Percentiles rank a stretch among this genome's conserved stretches.
These are phyloP conservation scores for Rhinogobio ventralis DNA, from an alignment of 2,797 vertebrate genomes.

Conservation along the genomic window DNA sequence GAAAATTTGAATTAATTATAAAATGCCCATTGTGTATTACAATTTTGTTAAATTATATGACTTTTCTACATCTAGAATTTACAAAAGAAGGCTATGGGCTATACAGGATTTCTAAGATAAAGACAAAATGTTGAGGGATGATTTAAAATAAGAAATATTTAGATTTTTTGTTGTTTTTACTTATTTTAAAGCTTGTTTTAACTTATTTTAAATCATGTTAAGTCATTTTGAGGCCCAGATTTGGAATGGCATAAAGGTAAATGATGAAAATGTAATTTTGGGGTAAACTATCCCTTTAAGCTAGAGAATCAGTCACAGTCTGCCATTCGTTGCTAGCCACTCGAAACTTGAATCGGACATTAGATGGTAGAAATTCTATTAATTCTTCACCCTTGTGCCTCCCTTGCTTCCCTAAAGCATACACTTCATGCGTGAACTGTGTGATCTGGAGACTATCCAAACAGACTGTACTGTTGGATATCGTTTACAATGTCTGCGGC, in stretches of 20 bases:
- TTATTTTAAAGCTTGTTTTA: too few species aligned
- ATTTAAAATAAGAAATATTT: neutral
- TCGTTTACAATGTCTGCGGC: constrained; percentile 70
- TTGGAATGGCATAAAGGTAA: neutral
- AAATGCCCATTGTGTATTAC: neutral
- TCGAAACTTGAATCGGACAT: constrained; percentile 58
- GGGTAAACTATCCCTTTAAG: constrained; percentile 52
- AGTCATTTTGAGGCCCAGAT: neutral
- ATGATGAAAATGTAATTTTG: neutral
- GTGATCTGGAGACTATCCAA: constrained; percentile 76
- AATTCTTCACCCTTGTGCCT: constrained; percentile 71
- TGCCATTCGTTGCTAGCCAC: neutral
- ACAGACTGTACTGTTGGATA: constrained; percentile 69
- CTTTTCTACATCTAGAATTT: neutral
- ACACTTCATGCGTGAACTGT: constrained; percentile 61
- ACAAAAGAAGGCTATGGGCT: neutral
- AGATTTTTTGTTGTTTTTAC: neutral
- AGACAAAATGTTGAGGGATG: too few species aligned
- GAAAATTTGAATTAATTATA: neutral
- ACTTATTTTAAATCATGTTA: neutral
- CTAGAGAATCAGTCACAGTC: constrained; percentile 39
- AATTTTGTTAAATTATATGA: neutral
- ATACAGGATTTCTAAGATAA: neutral
- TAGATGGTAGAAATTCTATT: constrained; percentile 71
- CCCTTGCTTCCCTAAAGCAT: constrained; percentile 74